phyloP scores from a whole-genome alignment of 2,888 invertebrate species.

The Ischnus inquisitorius region DNA sequence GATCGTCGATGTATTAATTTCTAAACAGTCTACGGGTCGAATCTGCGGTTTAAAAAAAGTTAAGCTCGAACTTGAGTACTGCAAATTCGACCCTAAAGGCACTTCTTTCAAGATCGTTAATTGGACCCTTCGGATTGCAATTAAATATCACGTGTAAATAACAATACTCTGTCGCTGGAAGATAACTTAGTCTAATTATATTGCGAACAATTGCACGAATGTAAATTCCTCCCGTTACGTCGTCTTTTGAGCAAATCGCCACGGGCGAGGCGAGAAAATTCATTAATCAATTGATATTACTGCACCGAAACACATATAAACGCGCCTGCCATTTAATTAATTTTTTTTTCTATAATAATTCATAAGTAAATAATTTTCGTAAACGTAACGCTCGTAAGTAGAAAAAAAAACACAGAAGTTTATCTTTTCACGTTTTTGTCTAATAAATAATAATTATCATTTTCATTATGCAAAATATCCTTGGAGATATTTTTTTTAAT shows the following conservation, averaged over 20 bases:
- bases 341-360: conserved; percentile 39
- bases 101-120: conserved; percentile 15
- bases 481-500: conserved; percentile 10
- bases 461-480: conserved; percentile 31
- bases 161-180: conserved; percentile 4
- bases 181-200: not conserved
- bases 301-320: conserved; percentile 15
- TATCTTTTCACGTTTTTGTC: not conserved
- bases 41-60: conserved; percentile 5
- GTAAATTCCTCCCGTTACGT: conserved; percentile 17
- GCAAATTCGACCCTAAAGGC: conserved; percentile 17
- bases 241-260: conserved; percentile 61
- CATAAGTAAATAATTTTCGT: conserved; percentile 40
- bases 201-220: conserved; percentile 60
- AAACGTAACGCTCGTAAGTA: conserved; percentile 18
- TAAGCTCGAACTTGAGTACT: not conserved
- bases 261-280: conserved; percentile 14
- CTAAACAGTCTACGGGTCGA: conserved; percentile 17
- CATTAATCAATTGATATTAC: not conserved
- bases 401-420: not conserved
- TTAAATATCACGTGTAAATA: conserved; percentile 42
- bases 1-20: conserved; percentile 2
- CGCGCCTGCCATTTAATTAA: conserved; percentile 7
- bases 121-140: conserved; percentile 46
- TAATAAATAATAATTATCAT: conserved; percentile 40